Conservation (phyloP, 2,113 vertebrate genomes). For the Theristicus caerulescens region DNA sequence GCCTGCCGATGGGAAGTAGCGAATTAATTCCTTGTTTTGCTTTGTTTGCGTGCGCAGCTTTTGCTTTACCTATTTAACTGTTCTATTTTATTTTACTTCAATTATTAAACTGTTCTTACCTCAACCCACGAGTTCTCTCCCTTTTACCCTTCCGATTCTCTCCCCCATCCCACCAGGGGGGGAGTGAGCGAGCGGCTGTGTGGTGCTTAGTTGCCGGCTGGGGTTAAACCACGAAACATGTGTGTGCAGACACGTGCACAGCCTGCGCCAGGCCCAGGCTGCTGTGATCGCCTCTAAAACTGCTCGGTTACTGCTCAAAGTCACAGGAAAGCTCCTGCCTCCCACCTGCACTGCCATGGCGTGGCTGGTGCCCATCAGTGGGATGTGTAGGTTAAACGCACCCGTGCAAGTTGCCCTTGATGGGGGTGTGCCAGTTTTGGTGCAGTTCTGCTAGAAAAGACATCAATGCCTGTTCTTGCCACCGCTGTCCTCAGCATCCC, state of each 20-base stretch:
- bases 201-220: too few relatives aligned
- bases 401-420: rapidly evolving
- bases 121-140: too few relatives aligned
- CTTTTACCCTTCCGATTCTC: too few relatives aligned
- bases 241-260: background rate
- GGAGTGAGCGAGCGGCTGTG: too few relatives aligned
- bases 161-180: too few relatives aligned
- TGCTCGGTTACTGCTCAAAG: background rate
- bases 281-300: background rate
- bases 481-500: background rate
- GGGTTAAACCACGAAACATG: too few relatives aligned
- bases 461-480: background rate
- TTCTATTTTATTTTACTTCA: too few relatives aligned
- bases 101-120: too few relatives aligned
- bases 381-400: background rate
- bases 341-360: background rate
- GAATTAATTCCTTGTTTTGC: too few relatives aligned
- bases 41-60: too few relatives aligned
- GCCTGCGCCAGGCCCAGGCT: background rate
- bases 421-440: background rate
- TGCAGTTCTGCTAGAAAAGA: background rate
- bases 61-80: too few relatives aligned
- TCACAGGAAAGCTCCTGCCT: background rate
- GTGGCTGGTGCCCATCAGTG: rapidly evolving
- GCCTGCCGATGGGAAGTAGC: too few relatives aligned